Base-by-base conservation (phyloP, 1,140 invertebrate species). In the Rhynchophorus ferrugineus region DNA sequence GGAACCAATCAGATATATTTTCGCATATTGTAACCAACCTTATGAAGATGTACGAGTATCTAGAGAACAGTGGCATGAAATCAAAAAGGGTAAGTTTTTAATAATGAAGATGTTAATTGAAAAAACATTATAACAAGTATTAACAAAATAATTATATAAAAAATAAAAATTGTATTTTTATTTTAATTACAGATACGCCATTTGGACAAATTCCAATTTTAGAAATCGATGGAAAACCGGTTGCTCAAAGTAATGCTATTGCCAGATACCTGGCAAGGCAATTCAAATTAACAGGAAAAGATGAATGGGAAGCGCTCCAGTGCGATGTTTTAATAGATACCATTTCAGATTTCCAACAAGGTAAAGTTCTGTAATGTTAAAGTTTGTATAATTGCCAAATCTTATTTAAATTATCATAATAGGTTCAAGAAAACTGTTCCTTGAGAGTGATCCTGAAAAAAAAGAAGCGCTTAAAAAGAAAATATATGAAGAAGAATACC, bases 291-390 rank as follows among this genome's bases (percentile, higher is more conserved):
- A 7, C 13, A 11, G 44, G 44, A 8, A 18, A 46, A 36, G 34
- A 46, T 46, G 44, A 46, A 7, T 46, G 44, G 44, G 44, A 46
- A 46, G 34, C 18, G 3, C 18, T 46, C 6, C 24, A 46, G 19
- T 29, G 29, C 19, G 44, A 46, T 14, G 7, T 19, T 5, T 46
- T 46, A 17, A 34, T 36, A 3, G 44, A 34, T 14, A 20, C 44
- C 5, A 11, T 46, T 6, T 29, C 9, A 19, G 34, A 36, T 13
- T 44, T 9, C 9, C 11, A 8, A 8, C 13, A 3, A 44, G 2
- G 42, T 44, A 44, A 13, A 9, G 38, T 3, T 41, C 38, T 17
- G 17, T 8, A 6, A 8, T 41, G 7, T 41, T 8, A 37, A 13
- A 13, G 9, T n/a, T 8, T n/a, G 6, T 3, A 13, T 5, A 41